Percentiles rank a stretch among this genome's conserved stretches.
phyloP scores from a whole-genome alignment of 2,797 vertebrate genomes.

The Siniperca scherzeri region DNA sequence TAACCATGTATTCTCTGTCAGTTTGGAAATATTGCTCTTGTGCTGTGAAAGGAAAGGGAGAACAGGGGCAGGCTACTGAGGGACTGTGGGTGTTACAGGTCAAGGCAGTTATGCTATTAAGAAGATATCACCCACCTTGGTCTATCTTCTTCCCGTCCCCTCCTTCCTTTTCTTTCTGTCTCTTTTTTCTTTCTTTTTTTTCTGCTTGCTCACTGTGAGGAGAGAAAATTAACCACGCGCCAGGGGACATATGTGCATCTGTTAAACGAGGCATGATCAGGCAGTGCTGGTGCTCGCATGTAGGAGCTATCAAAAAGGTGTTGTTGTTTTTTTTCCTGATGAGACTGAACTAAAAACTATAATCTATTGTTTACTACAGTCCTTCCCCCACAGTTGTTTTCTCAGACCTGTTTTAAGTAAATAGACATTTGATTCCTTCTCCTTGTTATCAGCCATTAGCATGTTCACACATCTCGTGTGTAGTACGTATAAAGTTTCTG shows the following conservation, averaged over 20 bases:
- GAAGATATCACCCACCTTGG: conserved; percentile 59
- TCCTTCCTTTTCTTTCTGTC: conserved; percentile 15
- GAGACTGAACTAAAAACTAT: conserved; percentile 23
- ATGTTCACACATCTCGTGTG: conserved; percentile 23
- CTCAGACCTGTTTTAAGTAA: conserved; percentile 23
- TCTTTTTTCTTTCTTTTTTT: conserved; percentile 8
- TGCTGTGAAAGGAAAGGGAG: conserved; percentile 41
- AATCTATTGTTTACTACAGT: conserved; percentile 34
- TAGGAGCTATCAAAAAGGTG: conserved; percentile 39
- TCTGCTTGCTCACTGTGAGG: conserved; percentile 20
- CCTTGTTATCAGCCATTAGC: conserved; percentile 36
- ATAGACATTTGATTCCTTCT: background rate
- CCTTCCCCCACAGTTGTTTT: conserved; percentile 33
- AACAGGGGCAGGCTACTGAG: conserved; percentile 34
- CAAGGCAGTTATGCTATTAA: conserved; percentile 63
- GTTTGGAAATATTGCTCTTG: conserved; percentile 39
- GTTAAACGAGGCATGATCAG: conserved; percentile 57
- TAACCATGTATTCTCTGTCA: conserved; percentile 36
- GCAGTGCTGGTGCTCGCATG: conserved; percentile 29
- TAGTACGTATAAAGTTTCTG: conserved; percentile 30
- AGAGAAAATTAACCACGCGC: conserved; percentile 66
- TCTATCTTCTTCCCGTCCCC: conserved; percentile 6
- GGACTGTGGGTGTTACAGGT: conserved; percentile 58
- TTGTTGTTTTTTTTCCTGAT: conserved; percentile 8
- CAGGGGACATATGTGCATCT: conserved; percentile 51